Percentiles rank a stretch among this genome's conserved stretches.
These are phyloP conservation scores for Lagodon rhomboides DNA, from an alignment of 2,797 vertebrate genomes.

Conservation along the genomic window DNA sequence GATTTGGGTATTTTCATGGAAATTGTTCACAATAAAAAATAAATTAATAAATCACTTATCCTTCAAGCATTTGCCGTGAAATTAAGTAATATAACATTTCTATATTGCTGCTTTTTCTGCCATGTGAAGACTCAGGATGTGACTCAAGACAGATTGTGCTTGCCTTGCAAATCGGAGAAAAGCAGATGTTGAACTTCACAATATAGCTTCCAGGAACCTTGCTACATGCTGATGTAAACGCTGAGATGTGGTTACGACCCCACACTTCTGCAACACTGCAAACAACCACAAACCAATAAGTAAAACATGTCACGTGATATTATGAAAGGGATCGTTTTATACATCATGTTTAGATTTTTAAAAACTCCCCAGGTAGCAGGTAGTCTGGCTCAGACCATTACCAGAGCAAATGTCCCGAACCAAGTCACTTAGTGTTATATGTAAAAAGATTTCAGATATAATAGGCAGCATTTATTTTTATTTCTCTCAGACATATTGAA, in stretches of 20 bases:
- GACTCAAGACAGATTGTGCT: not conserved
- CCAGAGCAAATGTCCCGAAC: not conserved
- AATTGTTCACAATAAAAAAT: not conserved
- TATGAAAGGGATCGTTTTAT: not conserved
- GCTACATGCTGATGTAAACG: not conserved
- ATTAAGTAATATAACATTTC: not conserved
- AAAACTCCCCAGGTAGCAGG: not conserved
- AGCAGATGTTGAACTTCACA: not conserved
- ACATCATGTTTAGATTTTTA: not conserved
- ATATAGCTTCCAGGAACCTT: not conserved
- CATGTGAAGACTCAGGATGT: not conserved
- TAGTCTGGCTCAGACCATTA: too few species aligned
- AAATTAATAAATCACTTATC: not conserved
- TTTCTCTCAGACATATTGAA: not conserved
- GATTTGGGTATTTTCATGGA: not conserved
- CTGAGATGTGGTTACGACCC: not conserved
- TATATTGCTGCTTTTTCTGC: not conserved
- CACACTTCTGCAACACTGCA: not conserved
- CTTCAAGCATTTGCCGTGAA: not conserved
- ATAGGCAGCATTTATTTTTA: not conserved
- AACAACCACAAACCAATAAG: not conserved
- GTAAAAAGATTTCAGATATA: not conserved
- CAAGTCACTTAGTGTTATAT: not conserved
- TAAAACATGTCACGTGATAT: not conserved
- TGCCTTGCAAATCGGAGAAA: not conserved